phyloP scores from a whole-genome alignment of 92 coral and sea anemone species.

The Epizoanthus fatuus region DNA sequence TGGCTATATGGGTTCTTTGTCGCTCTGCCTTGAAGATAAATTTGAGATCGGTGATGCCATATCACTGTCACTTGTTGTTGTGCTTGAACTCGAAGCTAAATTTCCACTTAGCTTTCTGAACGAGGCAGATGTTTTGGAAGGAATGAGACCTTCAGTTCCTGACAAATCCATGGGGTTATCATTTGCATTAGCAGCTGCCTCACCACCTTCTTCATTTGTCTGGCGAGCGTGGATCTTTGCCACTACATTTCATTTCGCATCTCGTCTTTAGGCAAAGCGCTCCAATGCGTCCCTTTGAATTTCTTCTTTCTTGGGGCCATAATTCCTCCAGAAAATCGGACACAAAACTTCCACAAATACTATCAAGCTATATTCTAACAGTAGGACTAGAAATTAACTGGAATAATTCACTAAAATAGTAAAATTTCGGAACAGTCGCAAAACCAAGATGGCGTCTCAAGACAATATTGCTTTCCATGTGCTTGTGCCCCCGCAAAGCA shows the following conservation, averaged over 20 bases:
- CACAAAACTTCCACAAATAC: background rate
- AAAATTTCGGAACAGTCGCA: background rate
- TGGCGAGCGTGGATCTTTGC: constrained; percentile 1
- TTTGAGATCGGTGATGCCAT: background rate
- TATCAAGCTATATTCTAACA: background rate
- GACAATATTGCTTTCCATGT: background rate
- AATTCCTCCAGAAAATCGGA: background rate
- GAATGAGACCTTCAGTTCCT: background rate
- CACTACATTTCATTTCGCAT: background rate
- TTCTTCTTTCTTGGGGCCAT: background rate
- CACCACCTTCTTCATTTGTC: background rate
- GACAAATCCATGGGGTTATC: no score
- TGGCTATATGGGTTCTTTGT: background rate
- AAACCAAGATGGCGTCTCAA: constrained; percentile 2
- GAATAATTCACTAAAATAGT: background rate
- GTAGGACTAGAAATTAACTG: background rate
- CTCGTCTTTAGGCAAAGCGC: background rate
- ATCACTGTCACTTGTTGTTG: background rate
- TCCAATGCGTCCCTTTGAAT: constrained; percentile 1
- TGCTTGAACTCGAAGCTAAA: background rate
- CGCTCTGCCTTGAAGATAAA: no score
- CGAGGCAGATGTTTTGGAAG: background rate
- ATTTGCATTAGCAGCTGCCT: no score
- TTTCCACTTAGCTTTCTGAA: background rate
- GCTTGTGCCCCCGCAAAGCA: background rate